Percentiles rank a stretch among this genome's conserved stretches.
Evolutionary conservation across 2,888 invertebrate genomes (phyloP).

Genomic region (Drosophila subsilvestris): DNA sequence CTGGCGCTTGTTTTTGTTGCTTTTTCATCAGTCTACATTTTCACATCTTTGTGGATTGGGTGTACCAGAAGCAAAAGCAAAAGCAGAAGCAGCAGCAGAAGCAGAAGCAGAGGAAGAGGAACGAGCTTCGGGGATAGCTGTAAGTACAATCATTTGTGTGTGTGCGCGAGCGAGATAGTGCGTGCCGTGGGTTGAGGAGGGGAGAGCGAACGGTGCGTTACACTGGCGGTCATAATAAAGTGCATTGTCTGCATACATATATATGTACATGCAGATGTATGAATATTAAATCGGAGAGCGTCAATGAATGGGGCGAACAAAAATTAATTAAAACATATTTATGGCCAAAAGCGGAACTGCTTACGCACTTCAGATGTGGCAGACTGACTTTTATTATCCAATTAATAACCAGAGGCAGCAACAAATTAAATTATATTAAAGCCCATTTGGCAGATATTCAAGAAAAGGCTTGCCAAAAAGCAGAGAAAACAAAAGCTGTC

Average conservation of each 20-base stretch:
- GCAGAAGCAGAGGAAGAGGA: conserved; percentile 5
- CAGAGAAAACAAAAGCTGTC: conserved; percentile 14
- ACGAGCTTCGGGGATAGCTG: neutral
- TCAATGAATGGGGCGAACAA: neutral
- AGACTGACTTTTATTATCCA: conserved; percentile 40
- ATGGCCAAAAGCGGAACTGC: conserved; percentile 22
- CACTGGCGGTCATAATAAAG: conserved; percentile 37
- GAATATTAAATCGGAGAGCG: conserved; percentile 1
- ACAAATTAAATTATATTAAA: conserved; percentile 26
- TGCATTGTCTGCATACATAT: conserved; percentile 27
- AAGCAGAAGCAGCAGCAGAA: conserved; percentile 12
- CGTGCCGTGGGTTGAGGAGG: conserved; percentile 21
- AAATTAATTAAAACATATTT: conserved; percentile 35
- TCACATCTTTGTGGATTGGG: conserved; percentile 59
- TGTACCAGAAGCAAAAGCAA: conserved; percentile 3
- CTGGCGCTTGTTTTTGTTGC: conserved; percentile 44
- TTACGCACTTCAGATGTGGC: conserved; percentile 31
- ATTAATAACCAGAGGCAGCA: conserved; percentile 37
- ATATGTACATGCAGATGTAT: too few relatives aligned
- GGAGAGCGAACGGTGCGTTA: conserved; percentile 18
- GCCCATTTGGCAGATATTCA: conserved; percentile 41
- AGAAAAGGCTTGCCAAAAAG: conserved; percentile 7
- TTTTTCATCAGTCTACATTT: conserved; percentile 70
- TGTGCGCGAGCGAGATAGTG: conserved; percentile 26
- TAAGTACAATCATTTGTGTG: conserved; percentile 20